phyloP scores from a whole-genome alignment of 2,113 vertebrate species.

The Colaptes auratus region DNA sequence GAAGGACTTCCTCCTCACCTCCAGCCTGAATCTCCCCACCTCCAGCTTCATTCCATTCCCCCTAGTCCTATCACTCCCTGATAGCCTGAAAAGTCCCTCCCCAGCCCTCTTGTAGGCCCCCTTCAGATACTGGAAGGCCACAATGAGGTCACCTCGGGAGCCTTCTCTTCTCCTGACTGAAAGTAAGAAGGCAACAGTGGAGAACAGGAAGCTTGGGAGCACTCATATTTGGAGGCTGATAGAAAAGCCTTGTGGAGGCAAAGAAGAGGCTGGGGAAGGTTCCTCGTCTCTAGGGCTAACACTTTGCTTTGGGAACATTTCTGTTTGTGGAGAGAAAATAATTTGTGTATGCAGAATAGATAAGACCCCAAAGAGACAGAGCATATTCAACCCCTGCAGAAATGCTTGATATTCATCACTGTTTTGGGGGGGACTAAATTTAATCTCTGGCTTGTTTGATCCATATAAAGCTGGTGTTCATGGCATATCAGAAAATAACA shows the following conservation, averaged over 20 bases:
- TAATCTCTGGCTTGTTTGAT: constrained; percentile 57
- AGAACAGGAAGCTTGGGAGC: constrained; percentile 25
- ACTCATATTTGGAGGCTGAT: neutral
- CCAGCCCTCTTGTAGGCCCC: no score
- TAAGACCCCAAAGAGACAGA: constrained; percentile 29
- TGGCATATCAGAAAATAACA: constrained; percentile 28
- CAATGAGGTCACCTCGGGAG: no score
- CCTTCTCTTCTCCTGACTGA: no score
- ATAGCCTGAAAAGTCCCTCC: no score
- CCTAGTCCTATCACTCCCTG: no score
- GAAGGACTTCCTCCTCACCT: no score
- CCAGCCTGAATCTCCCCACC: no score
- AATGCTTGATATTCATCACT: constrained; percentile 34
- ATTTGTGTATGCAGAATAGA: neutral
- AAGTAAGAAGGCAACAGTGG: neutral
- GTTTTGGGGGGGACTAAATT: constrained; percentile 35
- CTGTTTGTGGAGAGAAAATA: constrained; percentile 17
- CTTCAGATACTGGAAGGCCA: no score
- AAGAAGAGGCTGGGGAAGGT: neutral
- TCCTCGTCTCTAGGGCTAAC: neutral
- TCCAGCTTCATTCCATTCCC: no score
- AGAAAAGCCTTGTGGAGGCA: neutral
- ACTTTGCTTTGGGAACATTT: neutral
- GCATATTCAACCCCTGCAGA: constrained; percentile 33
- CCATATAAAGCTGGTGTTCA: neutral